These are phyloP conservation scores for Pongo pygmaeus DNA, from an alignment of 2,113 vertebrate species.

Conservation along the genomic window DNA sequence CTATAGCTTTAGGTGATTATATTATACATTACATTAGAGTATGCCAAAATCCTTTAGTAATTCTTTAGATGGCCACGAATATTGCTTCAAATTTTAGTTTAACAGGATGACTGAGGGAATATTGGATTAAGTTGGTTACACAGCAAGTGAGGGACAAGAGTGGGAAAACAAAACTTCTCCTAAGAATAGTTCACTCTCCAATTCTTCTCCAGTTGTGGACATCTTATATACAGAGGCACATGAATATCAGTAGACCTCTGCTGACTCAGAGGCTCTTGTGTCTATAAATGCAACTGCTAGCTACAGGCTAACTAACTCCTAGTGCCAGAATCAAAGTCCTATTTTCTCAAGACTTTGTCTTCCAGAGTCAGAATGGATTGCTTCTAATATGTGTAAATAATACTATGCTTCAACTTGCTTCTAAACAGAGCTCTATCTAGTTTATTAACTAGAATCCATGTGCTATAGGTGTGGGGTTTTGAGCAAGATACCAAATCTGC, in stretches of 20 bases:
- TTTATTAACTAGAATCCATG: background rate
- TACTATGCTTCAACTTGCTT: background rate
- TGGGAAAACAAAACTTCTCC: background rate
- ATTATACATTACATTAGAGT: background rate
- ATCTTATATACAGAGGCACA: no score
- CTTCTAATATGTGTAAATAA: background rate
- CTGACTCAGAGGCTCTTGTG: accelerated
- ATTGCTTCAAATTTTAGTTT: background rate
- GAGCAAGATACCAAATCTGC: background rate
- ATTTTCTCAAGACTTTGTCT: background rate
- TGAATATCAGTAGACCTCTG: background rate
- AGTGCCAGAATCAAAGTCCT: background rate
- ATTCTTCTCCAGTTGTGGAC: background rate
- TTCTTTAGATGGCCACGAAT: background rate
- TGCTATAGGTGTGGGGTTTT: background rate
- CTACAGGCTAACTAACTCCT: no score
- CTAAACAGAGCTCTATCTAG: background rate
- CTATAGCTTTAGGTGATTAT: background rate
- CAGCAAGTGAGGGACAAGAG: background rate
- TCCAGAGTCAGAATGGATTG: background rate
- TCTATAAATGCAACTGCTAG: background rate
- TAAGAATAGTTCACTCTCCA: background rate
- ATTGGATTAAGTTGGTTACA: background rate
- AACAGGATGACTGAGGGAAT: background rate
- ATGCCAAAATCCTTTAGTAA: constrained; percentile 3